Evolutionary conservation across 2,888 invertebrate species (phyloP).

Genomic region (Machimus atricapillus): DNA sequence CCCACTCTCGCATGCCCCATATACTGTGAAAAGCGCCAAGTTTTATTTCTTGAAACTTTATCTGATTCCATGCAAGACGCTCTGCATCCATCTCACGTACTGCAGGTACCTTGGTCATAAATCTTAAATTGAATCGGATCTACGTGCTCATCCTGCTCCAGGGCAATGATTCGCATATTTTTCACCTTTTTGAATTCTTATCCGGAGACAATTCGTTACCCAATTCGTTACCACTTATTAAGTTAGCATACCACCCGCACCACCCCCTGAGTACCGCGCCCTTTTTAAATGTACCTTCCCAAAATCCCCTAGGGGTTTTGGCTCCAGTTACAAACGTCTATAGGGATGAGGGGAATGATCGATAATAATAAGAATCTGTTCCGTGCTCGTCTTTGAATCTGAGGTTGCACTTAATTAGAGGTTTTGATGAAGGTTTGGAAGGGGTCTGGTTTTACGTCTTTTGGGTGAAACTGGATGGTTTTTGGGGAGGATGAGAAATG

Average conservation of each 20-base stretch:
- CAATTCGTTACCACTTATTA: conserved; percentile 18
- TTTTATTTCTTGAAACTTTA: conserved; percentile 19
- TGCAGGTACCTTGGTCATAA: conserved; percentile 28
- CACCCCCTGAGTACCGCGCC: neutral
- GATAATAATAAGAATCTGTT: neutral
- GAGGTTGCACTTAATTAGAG: neutral
- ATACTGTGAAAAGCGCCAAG: neutral
- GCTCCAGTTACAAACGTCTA: neutral
- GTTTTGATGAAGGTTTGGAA: neutral
- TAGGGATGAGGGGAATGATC: neutral
- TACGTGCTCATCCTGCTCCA: conserved; percentile 26
- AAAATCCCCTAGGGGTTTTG: neutral
- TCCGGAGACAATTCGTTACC: neutral
- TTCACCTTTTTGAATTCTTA: conserved; percentile 27
- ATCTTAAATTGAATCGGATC: conserved; percentile 38
- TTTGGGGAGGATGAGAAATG: neutral
- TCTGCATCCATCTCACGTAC: conserved; percentile 34
- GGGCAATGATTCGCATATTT: conserved; percentile 35
- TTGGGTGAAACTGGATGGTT: neutral
- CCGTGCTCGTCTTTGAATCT: neutral
- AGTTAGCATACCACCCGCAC: neutral
- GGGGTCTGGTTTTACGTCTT: neutral
- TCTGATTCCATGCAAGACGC: neutral
- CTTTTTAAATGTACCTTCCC: neutral
- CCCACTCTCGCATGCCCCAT: neutral